Percentiles rank a stretch among this genome's conserved stretches.
phyloP scores from a whole-genome alignment of 2,113 vertebrate species.

The Anolis carolinensis region DNA sequence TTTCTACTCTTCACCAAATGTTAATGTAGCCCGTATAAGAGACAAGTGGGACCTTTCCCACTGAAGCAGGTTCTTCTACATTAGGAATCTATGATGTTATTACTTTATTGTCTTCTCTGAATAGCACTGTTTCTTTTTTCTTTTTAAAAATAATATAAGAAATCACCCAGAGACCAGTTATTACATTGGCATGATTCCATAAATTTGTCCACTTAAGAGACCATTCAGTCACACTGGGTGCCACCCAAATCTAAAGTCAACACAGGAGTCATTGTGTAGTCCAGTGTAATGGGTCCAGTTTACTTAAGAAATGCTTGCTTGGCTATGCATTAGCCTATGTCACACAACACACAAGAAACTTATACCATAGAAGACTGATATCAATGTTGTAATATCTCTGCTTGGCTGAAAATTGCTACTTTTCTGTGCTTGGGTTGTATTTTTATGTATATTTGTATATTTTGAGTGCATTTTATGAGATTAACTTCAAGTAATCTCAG shows the following conservation, averaged over 20 bases:
- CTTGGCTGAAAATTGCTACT: background rate
- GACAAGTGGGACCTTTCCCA: background rate
- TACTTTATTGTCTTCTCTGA: background rate
- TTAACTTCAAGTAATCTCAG: background rate
- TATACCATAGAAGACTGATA: background rate
- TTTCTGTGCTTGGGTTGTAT: background rate
- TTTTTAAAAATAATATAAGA: background rate
- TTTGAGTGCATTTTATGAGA: background rate
- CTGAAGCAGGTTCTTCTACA: background rate
- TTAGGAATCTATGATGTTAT: slow-evolving; percentile 6
- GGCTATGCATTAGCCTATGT: background rate
- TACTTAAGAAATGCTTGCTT: slow-evolving; percentile 17
- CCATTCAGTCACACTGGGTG: slow-evolving; percentile 52
- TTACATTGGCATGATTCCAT: slow-evolving; percentile 53
- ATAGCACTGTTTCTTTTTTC: background rate
- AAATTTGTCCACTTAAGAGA: slow-evolving; percentile 38
- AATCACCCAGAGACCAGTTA: slow-evolving; percentile 23
- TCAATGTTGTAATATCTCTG: background rate
- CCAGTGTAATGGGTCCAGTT: slow-evolving; percentile 19
- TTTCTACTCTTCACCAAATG: background rate
- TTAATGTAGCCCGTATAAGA: background rate
- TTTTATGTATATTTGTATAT: background rate
- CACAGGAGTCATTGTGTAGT: slow-evolving; percentile 43
- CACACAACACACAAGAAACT: background rate
- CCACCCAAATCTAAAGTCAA: slow-evolving; percentile 60